Base-by-base conservation (phyloP, 2,888 invertebrate species). In the Meteorus cinctellus region DNA sequence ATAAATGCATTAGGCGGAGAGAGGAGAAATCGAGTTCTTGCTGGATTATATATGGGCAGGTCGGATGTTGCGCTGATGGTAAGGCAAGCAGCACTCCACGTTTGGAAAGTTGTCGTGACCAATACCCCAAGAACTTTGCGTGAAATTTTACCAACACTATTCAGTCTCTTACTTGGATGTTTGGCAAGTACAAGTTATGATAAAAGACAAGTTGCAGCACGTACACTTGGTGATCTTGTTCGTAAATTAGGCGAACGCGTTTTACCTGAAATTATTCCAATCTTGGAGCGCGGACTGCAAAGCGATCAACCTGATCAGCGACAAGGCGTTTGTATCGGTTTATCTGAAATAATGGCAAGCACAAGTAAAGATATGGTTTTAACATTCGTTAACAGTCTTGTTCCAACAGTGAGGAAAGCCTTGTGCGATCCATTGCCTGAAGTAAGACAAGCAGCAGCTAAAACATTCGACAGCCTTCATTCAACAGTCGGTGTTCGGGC, bases 31-130 rank as follows among this genome's bases (percentile, higher is more conserved):
- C 91, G 97, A 34, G 98, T 99, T 55, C 90, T 98, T 72, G 97
- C 98, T 31, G 98, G 98, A 0, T 91, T 98, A 60, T 99, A 99
- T 89, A 98, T 99, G 97, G 98, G 98, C 3, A 92, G 99, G 74
- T 98, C 98, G 71, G 99, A 99, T 87, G 98, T 98, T 0, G 97
- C 98, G 2, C 91, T 98, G 70, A 96, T 98, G 95, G 99, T 99
- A 31, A 93, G 99, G 0, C 99, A 99, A 91, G 97, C 98, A 0
- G 98, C 99, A 10, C 92, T 98, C 75, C 99, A 99, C 89, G 99
- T 99, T 0, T 99, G 99, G 99, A 99, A 99, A 92, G 97, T 99
- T 81, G 98, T 99, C 1, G 99, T 99, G 1, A 96, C 98, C 0
- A 99, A 99, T 89, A 99, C 99, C 0, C 99, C 99, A 0, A 93